Evolutionary conservation across 2,888 invertebrate genomes (phyloP), one percentile per base, ranked within the genome.

Genomic region (Glomeris marginata): DNA sequence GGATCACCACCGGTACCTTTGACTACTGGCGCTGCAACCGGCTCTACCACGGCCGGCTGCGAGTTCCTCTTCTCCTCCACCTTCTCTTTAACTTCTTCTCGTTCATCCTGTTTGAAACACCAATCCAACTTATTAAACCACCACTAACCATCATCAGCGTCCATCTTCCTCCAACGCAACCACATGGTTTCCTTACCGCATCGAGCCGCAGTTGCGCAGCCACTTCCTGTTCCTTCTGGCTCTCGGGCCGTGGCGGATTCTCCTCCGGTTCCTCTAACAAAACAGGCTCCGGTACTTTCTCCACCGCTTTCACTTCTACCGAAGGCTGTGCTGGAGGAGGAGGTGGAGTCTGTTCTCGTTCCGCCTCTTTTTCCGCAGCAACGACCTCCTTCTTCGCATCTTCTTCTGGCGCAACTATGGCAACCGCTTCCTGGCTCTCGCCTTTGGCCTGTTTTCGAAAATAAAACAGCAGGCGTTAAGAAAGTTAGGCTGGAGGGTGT

Each of bases 291-390:
- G 28, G 28, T 28, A 5, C 28, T 8, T 28, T 28, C 4, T 3
- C 28, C 4, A 8, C 8, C 28, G 28, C 8, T 3, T 28, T 28
- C 28, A 28, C 49, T 10, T 22, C 16, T 22, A 41, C 41, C 4
- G 41, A 41, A 18, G 47, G 47, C 8, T 41, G 47, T 16, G 47
- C 41, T 10, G 47, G 47, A 18, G 47, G 47, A n/a, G 47, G 47
- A 13, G 47, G 47, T 33, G 41, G 47, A 41, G 15, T 41, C 41
- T 49, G 43, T 34, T 49, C 49, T 40, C n/a, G n/a, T n/a, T n/a
- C n/a, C 4, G 18, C 15, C 20, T 13, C 18, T 10, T 41, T 16
- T 41, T 41, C 41, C 20, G 21, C 41, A 18, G 21, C 41, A 20
- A 20, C 3, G 2, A 5, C 18, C 18, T 15, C 16, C 18, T 18